Evolutionary conservation across 2,797 vertebrate species (phyloP), one percentile per base, ranked within the genome.

Genomic region (Sebastes elongatus): DNA sequence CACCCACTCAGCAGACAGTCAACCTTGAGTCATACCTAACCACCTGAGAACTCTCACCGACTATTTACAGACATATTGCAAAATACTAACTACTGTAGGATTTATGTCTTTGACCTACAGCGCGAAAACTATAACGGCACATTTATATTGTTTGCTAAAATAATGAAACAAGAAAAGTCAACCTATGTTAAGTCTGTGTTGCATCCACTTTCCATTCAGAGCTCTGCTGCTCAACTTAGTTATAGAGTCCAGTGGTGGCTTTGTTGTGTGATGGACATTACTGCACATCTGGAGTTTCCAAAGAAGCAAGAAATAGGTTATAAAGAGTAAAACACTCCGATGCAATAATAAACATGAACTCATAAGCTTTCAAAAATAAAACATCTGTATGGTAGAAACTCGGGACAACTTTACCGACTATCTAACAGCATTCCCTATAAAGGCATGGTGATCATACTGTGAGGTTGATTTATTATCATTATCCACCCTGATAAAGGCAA

Each of bases 1-100:
- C 55, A 86, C 79, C 73, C 63, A 81, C 80, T 64, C 71, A 55
- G 67, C 60, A 78, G 33, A 74, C 18, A 56, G 35, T 32, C 62
- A 53, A 42, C 7, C 38, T 57, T 80, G 60, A 88, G 22, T 83
- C 85, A 90, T 66, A 71, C 9, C 11, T 42, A 74, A 27, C 59
- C 65, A 74, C 66, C 52, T 65, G 52, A 80, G 27, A 76, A 76
- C 14, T 78, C 84, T 80, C 82, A 83, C 74, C 74, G 42, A 23
- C 20, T 71, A 22, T 82, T 83, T 62, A 68, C 53, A 84, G 63
- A 68, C 28, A 69, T 4, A 49, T 71, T 80, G 68, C 53, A 78
- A 75, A 85, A 77, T 38, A 78, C 8, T 10, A 65, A n/a, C 49
- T 46, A n/a, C 7, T 8, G 10, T 3, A 1, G 10, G 5, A 28